These are phyloP conservation scores for Xyrauchen texanus DNA, from an alignment of 2,113 vertebrate species.

Conservation along the genomic window DNA sequence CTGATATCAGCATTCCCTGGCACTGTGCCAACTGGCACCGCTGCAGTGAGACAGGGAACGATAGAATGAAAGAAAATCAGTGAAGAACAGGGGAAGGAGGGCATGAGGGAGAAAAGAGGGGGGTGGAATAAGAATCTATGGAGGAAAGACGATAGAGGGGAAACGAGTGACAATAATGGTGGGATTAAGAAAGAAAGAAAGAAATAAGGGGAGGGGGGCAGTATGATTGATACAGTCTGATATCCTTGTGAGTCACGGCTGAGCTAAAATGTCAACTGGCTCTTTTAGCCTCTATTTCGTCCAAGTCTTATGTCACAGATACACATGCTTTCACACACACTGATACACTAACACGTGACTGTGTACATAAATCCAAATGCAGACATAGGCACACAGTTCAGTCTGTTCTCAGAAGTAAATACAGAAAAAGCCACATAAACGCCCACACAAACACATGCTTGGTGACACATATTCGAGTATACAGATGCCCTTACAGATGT, in stretches of 20 bases:
- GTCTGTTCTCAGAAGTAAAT: too few species aligned
- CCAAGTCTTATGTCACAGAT: constrained; percentile 54
- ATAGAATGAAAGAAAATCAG: constrained; percentile 77
- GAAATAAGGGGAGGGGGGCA: background rate
- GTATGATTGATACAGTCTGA: constrained; percentile 75
- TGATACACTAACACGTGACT: constrained; percentile 1
- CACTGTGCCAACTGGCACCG: constrained; percentile 77
- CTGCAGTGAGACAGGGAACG: constrained; percentile 64
- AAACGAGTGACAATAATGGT: constrained; percentile 45
- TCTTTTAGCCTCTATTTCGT: constrained; percentile 65
- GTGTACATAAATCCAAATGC: too few species aligned
- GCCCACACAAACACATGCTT: constrained; percentile 52
- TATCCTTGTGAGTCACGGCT: constrained; percentile 74
- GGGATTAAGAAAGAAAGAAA: constrained; percentile 48
- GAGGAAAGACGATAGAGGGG: too few species aligned
- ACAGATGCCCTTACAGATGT: constrained; percentile 72
- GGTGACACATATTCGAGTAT: constrained; percentile 55
- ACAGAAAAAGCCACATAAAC: too few species aligned
- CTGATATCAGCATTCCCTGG: constrained; percentile 86
- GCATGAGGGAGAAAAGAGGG: constrained; percentile 49
- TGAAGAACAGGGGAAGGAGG: constrained; percentile 73
- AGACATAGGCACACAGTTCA: too few species aligned
- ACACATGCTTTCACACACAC: constrained; percentile 33
- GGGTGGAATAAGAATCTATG: constrained; percentile 65
- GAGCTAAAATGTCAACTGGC: constrained; percentile 75